Base-by-base conservation (phyloP, 2,797 vertebrate species). In the Hyperoplus immaculatus region DNA sequence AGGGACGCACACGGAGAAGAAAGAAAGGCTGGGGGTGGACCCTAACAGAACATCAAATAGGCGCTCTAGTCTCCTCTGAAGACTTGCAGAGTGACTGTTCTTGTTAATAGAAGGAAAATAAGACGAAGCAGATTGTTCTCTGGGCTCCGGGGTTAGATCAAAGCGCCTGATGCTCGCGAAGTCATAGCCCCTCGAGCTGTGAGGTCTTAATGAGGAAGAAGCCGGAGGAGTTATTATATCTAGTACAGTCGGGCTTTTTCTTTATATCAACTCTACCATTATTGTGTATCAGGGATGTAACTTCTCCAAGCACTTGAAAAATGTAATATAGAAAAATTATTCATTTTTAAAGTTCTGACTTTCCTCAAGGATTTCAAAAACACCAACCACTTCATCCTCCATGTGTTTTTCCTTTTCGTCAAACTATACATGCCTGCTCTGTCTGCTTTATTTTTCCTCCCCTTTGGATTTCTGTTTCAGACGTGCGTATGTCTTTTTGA, bases 41-140 rank as follows among this genome's bases (percentile, higher is more conserved):
- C 75, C 38, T 76, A 85, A 77, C 39, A 59, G 69, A 81, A 88
- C 76, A 90, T 93, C 83, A 91, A 90, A 93, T 78, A 82, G 71
- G 47, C 61, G 47, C 61, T 70, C 18, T 21, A 57, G 77, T 80
- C 62, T 55, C 62, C 45, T 75, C 80, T 84, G 59, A 85, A 84
- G 54, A 71, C 45, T 73, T 12, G 72, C 39, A 54, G 59, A 62
- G 42, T 72, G 66, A 75, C 70, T 74, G 51, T 21, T 81, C 62
- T 70, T 75, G 74, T 80, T 88, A 82, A 82, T 69, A 60, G 74
- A 87, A 71, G 59, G 29, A 75, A 72, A 83, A 87, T 86, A 77
- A 78, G 45, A 72, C 7, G 36, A 68, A 64, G 68, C 6, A 63
- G 72, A 72, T 78, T 73, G 82, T 72, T 86, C 71, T 72, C 46